Percentiles rank a stretch among this genome's conserved stretches.
These are phyloP conservation scores for Enteromius mattozi DNA, from an alignment of 2,797 vertebrate genomes.

Conservation along the genomic window DNA sequence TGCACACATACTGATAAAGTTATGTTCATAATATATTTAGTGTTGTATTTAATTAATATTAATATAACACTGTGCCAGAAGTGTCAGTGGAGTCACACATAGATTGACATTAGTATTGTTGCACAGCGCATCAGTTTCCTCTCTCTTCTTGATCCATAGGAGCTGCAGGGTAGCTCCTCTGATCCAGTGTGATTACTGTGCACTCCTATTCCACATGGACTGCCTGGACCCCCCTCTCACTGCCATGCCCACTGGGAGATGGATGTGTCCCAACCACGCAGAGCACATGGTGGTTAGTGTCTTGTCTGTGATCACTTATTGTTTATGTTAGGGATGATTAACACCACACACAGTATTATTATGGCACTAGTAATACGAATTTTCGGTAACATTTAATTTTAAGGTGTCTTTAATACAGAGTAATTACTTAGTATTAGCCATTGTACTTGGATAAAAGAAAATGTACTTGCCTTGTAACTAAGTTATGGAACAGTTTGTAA, in stretches of 20 bases:
- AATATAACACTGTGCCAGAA: not conserved
- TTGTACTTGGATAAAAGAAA: too few relatives aligned
- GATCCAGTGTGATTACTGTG: constrained; percentile 98
- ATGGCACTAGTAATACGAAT: not conserved
- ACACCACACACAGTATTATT: not conserved
- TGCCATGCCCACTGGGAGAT: constrained; percentile 95
- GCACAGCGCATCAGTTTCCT: constrained; percentile 6
- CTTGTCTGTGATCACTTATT: not conserved
- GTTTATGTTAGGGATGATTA: not conserved
- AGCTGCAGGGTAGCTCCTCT: constrained; percentile 96
- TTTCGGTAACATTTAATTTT: too few relatives aligned
- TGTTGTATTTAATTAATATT: not conserved
- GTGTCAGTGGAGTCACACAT: not conserved
- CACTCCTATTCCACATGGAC: constrained; percentile 98
- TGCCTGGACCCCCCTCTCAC: constrained; percentile 97
- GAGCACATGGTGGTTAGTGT: constrained; percentile 92
- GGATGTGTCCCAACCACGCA: constrained; percentile 99
- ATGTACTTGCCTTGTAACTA: too few relatives aligned
- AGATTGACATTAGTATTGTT: not conserved
- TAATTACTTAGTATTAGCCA: too few relatives aligned
- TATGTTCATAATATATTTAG: not conserved
- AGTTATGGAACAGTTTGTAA: too few relatives aligned
- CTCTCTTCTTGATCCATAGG: constrained; percentile 69
- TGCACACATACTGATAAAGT: not conserved
- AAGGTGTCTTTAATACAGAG: too few relatives aligned